Conservation (phyloP, 2,797 vertebrate species). For the Gorsachius magnificus region DNA sequence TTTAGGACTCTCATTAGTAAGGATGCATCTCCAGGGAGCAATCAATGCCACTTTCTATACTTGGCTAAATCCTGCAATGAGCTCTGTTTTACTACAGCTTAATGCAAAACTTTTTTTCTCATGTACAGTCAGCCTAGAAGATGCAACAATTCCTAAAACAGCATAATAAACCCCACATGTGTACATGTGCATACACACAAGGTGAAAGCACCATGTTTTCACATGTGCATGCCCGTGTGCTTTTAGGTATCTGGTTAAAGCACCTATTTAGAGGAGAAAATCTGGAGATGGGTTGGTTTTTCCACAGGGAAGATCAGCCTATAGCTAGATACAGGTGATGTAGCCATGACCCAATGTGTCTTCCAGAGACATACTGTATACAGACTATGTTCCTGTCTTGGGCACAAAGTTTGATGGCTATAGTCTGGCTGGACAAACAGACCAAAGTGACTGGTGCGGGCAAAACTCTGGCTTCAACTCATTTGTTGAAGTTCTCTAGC, state of each 20-base stretch:
- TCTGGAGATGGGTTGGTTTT: neutral
- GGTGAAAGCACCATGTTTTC: neutral
- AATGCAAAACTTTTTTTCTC: neutral
- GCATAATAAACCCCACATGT: accelerated
- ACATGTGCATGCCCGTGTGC: too few relatives aligned
- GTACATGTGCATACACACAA: accelerated
- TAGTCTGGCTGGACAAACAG: neutral
- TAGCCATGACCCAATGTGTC: accelerated
- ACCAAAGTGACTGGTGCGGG: neutral
- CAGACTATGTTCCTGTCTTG: neutral
- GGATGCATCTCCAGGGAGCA: constrained; percentile 40
- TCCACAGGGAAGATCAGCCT: neutral
- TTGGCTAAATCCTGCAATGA: constrained; percentile 17
- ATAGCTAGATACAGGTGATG: neutral
- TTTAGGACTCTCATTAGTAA: constrained; percentile 65
- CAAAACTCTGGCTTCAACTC: neutral
- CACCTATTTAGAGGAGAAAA: neutral
- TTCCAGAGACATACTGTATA: neutral
- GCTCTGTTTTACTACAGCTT: constrained; percentile 1
- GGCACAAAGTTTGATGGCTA: neutral
- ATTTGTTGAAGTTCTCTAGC: neutral
- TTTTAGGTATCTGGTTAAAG: neutral
- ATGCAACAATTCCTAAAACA: neutral
- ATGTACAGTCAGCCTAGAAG: neutral
- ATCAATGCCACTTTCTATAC: constrained; percentile 39